Conservation (phyloP, 1,140 invertebrate genomes). For the Drosophila carrolli region DNA sequence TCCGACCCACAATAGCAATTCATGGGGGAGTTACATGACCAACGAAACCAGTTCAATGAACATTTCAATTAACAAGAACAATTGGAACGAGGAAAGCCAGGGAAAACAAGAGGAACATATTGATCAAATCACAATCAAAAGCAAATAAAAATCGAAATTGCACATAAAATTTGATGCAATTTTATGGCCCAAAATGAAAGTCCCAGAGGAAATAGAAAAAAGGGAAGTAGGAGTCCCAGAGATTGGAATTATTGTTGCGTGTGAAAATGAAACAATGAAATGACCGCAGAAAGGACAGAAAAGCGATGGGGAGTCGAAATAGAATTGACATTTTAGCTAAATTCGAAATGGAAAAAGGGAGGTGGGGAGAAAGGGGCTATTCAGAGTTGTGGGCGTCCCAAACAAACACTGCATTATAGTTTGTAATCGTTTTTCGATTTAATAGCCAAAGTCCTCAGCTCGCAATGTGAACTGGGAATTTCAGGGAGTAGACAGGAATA, state of each 20-base stretch:
- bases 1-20: slow-evolving; percentile 11
- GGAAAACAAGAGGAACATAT: slow-evolving; percentile 54
- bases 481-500: slow-evolving; percentile 28
- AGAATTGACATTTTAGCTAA: slow-evolving; percentile 74
- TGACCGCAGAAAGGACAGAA: slow-evolving; percentile 62
- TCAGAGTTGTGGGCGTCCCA: slow-evolving; percentile 22
- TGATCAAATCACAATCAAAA: slow-evolving; percentile 81
- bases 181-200: slow-evolving; percentile 62
- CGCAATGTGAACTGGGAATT: slow-evolving; percentile 31
- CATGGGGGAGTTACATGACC: slow-evolving; percentile 61
- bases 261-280: slow-evolving; percentile 79
- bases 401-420: slow-evolving; percentile 77
- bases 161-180: slow-evolving; percentile 78
- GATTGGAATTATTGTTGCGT: slow-evolving; percentile 66
- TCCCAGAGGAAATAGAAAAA: slow-evolving; percentile 17
- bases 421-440: slow-evolving; percentile 83
- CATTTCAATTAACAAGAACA: slow-evolving; percentile 71
- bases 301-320: slow-evolving; percentile 7
- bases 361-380: slow-evolving; percentile 5
- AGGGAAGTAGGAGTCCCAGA: slow-evolving; percentile 16
- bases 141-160: slow-evolving; percentile 80
- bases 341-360: slow-evolving; percentile 28
- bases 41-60: slow-evolving; percentile 50
- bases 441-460: slow-evolving; percentile 54
- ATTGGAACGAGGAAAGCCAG: slow-evolving; percentile 33